These are phyloP conservation scores for Drosophila biarmipes DNA, from an alignment of 1,140 invertebrate species.

Conservation along the genomic window DNA sequence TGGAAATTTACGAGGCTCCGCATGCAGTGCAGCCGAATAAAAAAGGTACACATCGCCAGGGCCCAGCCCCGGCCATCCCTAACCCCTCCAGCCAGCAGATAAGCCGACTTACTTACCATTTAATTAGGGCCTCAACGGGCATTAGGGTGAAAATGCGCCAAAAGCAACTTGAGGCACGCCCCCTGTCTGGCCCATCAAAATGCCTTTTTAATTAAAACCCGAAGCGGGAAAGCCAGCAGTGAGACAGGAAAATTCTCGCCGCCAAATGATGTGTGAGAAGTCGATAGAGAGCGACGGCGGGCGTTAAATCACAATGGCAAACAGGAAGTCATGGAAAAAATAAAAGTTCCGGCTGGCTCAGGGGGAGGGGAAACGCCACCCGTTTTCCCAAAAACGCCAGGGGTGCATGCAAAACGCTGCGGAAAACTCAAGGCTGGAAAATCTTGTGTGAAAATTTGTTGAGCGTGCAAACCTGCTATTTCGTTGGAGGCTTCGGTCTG, in stretches of 20 bases:
- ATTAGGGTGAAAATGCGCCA: slow-evolving; percentile 67
- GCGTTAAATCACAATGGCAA: slow-evolving; percentile 76
- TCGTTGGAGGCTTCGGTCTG: slow-evolving; percentile 23
- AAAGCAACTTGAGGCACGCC: slow-evolving; percentile 68
- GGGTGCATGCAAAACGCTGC: slow-evolving; percentile 66
- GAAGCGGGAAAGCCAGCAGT: slow-evolving; percentile 17
- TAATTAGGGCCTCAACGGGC: slow-evolving; percentile 75
- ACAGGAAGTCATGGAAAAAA: slow-evolving; percentile 47
- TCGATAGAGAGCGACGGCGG: slow-evolving; percentile 63
- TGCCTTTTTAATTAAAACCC: slow-evolving; percentile 75
- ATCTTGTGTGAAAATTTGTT: slow-evolving; percentile 82
- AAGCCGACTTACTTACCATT: slow-evolving; percentile 61
- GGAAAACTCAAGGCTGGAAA: slow-evolving; percentile 61
- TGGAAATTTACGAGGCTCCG: slow-evolving; percentile 61
- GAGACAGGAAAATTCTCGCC: slow-evolving; percentile 22
- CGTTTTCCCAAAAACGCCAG: slow-evolving; percentile 22
- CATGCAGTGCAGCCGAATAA: slow-evolving; percentile 18
- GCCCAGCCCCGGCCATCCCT: not conserved
- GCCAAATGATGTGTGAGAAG: slow-evolving; percentile 81
- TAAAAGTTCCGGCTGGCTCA: not conserved
- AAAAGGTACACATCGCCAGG: not conserved
- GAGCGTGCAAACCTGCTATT: slow-evolving; percentile 69
- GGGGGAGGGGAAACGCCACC: not conserved
- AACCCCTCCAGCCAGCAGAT: slow-evolving; percentile 39
- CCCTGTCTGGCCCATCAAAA: slow-evolving; percentile 62